phyloP scores from a whole-genome alignment of 2,888 invertebrate species.

The Andrena hattorfiana region DNA sequence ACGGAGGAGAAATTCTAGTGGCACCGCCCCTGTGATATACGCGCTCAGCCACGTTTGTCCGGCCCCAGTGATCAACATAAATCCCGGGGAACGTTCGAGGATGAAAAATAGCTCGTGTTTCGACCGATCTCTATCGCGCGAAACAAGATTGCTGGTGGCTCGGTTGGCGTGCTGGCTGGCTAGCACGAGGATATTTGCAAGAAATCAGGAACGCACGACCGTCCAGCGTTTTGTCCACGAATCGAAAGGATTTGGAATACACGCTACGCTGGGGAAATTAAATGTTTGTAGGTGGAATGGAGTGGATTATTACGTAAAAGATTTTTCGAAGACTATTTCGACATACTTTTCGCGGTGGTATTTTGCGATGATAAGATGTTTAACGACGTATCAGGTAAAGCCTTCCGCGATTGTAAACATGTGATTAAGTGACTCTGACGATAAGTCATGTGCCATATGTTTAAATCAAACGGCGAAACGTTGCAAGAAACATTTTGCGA shows the following conservation, averaged over 20 bases:
- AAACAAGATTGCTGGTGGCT: not conserved
- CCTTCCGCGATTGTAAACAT: no score
- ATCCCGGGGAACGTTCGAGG: constrained; percentile 27
- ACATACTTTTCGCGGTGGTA: no score
- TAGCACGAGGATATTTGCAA: not conserved
- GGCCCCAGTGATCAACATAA: constrained; percentile 38
- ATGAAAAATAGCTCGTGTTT: constrained; percentile 43
- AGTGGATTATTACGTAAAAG: no score
- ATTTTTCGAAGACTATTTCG: no score
- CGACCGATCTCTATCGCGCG: constrained; percentile 33
- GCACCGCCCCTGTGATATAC: not conserved
- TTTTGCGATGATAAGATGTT: no score
- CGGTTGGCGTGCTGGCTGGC: not conserved
- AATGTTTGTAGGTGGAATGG: no score
- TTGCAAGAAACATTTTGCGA: not conserved
- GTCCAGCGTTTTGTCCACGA: no score
- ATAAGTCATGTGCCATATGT: no score
- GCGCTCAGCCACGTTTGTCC: constrained; percentile 17
- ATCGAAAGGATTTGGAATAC: no score
- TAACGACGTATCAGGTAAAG: no score
- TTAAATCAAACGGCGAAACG: not conserved
- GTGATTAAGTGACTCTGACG: no score
- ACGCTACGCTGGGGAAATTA: no score
- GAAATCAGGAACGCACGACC: not conserved
- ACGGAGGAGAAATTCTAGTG: constrained; percentile 16